phyloP scores from a whole-genome alignment of 2,888 invertebrate genomes.

The Drosophila diplacantha region DNA sequence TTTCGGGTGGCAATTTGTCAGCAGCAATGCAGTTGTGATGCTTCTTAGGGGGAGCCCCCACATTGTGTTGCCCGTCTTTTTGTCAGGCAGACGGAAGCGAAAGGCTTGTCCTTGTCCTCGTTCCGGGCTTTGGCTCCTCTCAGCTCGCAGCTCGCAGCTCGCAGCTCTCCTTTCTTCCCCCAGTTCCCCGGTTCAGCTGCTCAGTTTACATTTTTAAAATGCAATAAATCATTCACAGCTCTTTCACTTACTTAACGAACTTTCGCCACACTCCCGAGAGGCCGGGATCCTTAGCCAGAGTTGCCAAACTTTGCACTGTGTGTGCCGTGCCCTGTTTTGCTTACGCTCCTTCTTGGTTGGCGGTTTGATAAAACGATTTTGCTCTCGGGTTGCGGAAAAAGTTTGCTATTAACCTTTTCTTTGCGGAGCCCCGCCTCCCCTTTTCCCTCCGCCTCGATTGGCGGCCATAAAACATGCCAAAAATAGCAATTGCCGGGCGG shows the following conservation, averaged over 20 bases:
- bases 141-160: too few relatives aligned
- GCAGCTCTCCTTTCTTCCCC: neutral
- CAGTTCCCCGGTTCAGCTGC: constrained; percentile 35
- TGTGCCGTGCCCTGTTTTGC: constrained; percentile 29
- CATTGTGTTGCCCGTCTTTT: neutral
- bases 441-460: constrained; percentile 18
- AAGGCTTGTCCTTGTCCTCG: constrained; percentile 33
- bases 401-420: constrained; percentile 65
- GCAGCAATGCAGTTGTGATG: constrained; percentile 33
- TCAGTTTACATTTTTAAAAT: constrained; percentile 68
- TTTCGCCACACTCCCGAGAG: constrained; percentile 51
- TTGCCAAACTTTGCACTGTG: constrained; percentile 55
- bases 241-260: constrained; percentile 73
- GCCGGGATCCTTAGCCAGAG: constrained; percentile 32
- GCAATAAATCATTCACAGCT: constrained; percentile 72
- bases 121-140: neutral
- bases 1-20: constrained; percentile 46
- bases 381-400: constrained; percentile 23
- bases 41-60: neutral
- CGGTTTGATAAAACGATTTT: constrained; percentile 32
- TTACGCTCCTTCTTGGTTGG: constrained; percentile 49
- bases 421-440: neutral
- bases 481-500: constrained; percentile 58
- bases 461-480: constrained; percentile 63
- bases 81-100: neutral